Evolutionary conservation across 2,797 vertebrate genomes (phyloP), one percentile per base, ranked within the genome.

Genomic region (Hyperoplus lanceolatus): DNA sequence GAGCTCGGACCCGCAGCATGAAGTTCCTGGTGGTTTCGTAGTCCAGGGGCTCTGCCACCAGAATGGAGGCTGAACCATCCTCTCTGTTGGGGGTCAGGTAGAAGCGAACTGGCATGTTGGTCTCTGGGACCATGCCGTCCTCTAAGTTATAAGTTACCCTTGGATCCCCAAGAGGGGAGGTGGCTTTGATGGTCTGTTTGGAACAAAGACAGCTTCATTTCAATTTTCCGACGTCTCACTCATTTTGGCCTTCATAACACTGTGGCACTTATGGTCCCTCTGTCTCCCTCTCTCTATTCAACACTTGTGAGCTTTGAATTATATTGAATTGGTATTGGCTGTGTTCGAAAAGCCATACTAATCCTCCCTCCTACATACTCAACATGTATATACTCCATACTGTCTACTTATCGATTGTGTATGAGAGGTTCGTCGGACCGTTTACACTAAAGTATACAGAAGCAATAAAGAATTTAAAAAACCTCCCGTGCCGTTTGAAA

Each of bases 61-160:
- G 91, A 80, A 98, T 94, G 69, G 96, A 97, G 39, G 96, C 96
- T 0, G 97, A 97, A 15, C 96, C 96, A 4, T 97, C 96, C 6
- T 96, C 95, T 54, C 96, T 93, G 91, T 98, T 97, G n/a, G 96
- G 96, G 41, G 96, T 97, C 88, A 98, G 79, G 88, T 97, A 98
- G 93, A 98, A 97, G 36, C 93, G 95, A 45, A 97, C 93, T 0
- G 97, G 97, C 96, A 97, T 96, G 94, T 97, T 97, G 89, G 95
- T 96, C 89, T 97, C 96, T 0, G 96, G 96, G 59, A 97, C 96
- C 93, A 97, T 95, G 6, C 96, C 97, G 4, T 97, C 97, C 70
- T 97, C 96, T 73, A 97, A 87, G 85, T 95, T 97, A 58, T 97
- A 97, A 0, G 96, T 97, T 62, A 97, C 96, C 63, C 95, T 94